Evolutionary conservation across 1,140 invertebrate genomes (phyloP).

Genomic region (Sinonovacula constricta): DNA sequence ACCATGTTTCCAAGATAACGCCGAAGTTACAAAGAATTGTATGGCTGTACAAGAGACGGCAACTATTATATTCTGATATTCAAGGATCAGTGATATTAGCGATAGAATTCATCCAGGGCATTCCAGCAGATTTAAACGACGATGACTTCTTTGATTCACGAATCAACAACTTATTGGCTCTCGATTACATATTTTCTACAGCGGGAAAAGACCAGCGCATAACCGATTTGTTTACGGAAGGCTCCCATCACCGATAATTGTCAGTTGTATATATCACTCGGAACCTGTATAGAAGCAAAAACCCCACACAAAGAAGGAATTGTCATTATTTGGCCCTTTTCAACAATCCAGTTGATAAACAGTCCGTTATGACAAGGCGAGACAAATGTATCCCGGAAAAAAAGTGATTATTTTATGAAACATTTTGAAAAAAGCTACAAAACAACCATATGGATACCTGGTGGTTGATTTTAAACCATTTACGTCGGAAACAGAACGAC

Average conservation of each 20-base stretch:
- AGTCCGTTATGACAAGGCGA: neutral
- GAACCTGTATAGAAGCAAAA: neutral
- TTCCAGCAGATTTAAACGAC: neutral
- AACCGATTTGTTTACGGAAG: constrained; percentile 41
- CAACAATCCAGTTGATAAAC: constrained; percentile 1
- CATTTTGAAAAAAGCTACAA: neutral
- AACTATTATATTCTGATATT: neutral
- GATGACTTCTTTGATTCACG: constrained; percentile 4
- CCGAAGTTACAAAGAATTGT: neutral
- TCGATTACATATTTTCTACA: constrained; percentile 13
- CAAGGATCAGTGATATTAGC: neutral
- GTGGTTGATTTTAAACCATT: too few species aligned
- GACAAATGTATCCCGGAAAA: neutral
- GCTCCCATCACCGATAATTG: constrained; percentile 16
- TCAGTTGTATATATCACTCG: neutral
- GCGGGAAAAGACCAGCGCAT: too few species aligned
- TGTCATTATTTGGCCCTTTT: neutral
- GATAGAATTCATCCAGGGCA: neutral
- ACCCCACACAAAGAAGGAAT: too few species aligned
- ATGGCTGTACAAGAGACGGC: neutral
- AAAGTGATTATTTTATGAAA: neutral
- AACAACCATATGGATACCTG: too few species aligned
- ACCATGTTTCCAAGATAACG: neutral
- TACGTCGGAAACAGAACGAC: neutral
- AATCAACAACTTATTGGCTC: constrained; percentile 26